These are phyloP conservation scores for Poecile atricapillus DNA, from an alignment of 2,113 vertebrate genomes.

Conservation along the genomic window DNA sequence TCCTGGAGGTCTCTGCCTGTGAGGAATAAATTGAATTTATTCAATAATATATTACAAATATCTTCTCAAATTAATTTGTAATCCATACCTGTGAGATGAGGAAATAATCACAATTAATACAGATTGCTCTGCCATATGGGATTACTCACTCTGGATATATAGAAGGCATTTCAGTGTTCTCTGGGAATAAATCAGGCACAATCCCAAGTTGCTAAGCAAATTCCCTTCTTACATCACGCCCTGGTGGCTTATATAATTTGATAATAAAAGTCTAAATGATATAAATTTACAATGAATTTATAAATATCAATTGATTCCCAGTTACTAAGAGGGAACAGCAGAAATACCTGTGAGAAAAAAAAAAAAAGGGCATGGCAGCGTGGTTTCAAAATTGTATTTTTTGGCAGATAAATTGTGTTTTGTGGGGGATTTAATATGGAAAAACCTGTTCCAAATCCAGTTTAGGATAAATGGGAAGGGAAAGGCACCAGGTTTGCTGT, in stretches of 20 bases:
- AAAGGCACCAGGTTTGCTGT: not conserved
- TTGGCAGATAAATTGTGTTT: not conserved
- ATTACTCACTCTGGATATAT: constrained; percentile 28
- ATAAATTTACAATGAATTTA: not conserved
- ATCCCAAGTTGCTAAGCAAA: constrained; percentile 22
- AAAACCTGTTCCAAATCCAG: not conserved
- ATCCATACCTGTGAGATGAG: not conserved
- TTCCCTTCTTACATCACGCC: not conserved
- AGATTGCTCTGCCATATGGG: constrained; percentile 23
- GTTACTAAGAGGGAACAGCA: not conserved
- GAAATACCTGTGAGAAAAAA: not conserved
- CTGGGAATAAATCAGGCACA: constrained; percentile 32
- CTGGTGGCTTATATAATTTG: not conserved
- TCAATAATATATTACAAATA: not conserved
- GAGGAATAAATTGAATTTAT: not conserved
- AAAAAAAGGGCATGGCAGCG: not conserved
- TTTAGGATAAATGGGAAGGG: not conserved
- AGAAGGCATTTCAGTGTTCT: constrained; percentile 4
- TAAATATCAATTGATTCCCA: not conserved
- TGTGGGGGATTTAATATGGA: not conserved
- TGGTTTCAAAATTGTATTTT: rapidly evolving
- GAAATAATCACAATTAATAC: not conserved
- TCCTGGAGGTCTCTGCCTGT: not conserved
- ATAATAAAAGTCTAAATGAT: not conserved
- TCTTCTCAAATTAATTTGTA: not conserved